Percentiles rank a stretch among this genome's conserved stretches.
Conservation (phyloP, 2,888 invertebrate species). For the Drosophila paramelanica region DNA sequence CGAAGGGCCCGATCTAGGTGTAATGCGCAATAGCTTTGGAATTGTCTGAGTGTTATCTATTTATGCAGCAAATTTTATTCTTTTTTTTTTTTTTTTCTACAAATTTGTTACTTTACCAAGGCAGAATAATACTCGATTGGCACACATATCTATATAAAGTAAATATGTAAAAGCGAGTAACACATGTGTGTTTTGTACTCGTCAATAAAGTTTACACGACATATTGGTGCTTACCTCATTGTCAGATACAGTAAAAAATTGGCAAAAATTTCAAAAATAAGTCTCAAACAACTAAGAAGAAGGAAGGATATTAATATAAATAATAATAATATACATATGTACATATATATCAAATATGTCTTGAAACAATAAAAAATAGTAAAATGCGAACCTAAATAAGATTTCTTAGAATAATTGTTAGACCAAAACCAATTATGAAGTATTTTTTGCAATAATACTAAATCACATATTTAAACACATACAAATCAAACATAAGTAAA, state of each 20-base stretch:
- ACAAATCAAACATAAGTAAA: too few relatives aligned
- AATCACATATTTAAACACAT: too few relatives aligned
- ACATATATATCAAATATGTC: too few relatives aligned
- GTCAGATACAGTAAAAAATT: too few relatives aligned
- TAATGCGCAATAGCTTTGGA: constrained; percentile 32
- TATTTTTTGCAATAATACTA: too few relatives aligned
- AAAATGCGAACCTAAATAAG: not conserved
- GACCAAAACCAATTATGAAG: too few relatives aligned
- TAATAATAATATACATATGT: not conserved
- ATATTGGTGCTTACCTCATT: not conserved
- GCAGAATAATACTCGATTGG: not conserved
- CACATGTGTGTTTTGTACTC: not conserved
- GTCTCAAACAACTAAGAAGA: not conserved
- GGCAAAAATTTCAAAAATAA: too few relatives aligned
- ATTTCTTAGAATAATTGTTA: too few relatives aligned
- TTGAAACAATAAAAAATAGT: not conserved
- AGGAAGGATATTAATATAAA: not conserved
- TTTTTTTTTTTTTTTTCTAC: too few relatives aligned
- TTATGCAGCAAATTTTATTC: constrained; percentile 1
- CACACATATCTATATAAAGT: not conserved
- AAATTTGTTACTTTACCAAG: not conserved
- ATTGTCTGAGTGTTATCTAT: constrained; percentile 9
- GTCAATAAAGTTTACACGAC: not conserved
- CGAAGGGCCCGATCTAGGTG: constrained; percentile 6
- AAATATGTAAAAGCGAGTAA: not conserved